Evolutionary conservation across 2,113 vertebrate species (phyloP).

Genomic region (Dicerorhinus sumatrensis): DNA sequence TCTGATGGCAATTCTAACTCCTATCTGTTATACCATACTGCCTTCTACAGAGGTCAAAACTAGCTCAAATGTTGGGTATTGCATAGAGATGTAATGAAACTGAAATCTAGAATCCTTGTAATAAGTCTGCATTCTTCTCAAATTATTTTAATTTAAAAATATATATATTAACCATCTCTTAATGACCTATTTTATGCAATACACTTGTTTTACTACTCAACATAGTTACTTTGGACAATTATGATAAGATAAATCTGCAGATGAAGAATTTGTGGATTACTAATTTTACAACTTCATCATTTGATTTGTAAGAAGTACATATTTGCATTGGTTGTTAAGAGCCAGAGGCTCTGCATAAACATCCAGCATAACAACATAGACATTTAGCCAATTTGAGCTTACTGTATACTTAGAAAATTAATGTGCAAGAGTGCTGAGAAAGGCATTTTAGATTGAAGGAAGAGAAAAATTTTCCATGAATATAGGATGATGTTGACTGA

Average conservation of each 20-base stretch:
- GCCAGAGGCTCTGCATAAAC: not conserved
- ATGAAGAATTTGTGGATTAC: slow-evolving; percentile 16
- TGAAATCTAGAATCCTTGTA: not conserved
- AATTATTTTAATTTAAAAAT: slow-evolving; percentile 40
- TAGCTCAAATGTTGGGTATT: not conserved
- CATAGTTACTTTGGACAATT: not conserved
- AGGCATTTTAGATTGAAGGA: slow-evolving; percentile 45
- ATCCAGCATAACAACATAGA: not conserved
- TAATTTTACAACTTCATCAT: slow-evolving; percentile 3
- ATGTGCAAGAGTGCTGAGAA: slow-evolving; percentile 25
- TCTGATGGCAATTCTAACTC: not conserved
- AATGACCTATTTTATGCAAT: not conserved
- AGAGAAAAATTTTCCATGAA: not conserved
- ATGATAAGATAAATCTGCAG: not conserved
- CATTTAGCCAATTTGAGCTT: not conserved
- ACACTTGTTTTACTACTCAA: not conserved
- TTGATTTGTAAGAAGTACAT: slow-evolving; percentile 11
- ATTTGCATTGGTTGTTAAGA: not conserved
- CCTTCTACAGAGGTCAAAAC: not conserved
- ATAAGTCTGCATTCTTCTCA: not conserved
- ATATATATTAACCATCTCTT: not conserved
- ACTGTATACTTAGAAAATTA: slow-evolving; percentile 45
- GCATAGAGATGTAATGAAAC: not conserved
- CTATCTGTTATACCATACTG: not conserved
- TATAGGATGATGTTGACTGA: not conserved